phyloP scores from a whole-genome alignment of 1,140 invertebrate genomes.

The Eufriesea mexicana region DNA sequence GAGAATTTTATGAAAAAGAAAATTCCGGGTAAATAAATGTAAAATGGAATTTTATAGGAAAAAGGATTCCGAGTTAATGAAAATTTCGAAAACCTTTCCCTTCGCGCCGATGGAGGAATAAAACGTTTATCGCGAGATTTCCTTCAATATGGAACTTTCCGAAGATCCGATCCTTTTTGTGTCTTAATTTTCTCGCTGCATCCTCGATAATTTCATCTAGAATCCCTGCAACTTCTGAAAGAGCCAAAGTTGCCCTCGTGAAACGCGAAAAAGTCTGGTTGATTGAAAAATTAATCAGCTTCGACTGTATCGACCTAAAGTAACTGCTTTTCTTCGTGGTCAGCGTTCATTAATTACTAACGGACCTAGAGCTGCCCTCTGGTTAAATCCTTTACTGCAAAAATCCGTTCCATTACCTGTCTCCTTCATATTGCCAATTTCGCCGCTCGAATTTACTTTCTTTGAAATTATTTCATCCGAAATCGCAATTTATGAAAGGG shows the following conservation, averaged over 20 bases:
- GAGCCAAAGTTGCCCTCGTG: neutral
- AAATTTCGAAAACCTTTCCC: neutral
- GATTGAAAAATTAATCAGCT: slow-evolving; percentile 19
- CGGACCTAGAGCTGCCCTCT: neutral
- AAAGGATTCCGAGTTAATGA: neutral
- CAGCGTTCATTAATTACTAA: neutral
- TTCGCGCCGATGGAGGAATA: no score
- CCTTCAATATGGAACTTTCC: neutral
- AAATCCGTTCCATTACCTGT: no score
- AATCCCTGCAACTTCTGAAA: neutral
- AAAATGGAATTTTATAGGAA: no score
- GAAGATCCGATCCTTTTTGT: neutral
- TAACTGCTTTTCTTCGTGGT: neutral
- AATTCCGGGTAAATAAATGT: neutral
- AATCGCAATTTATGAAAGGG: no score
- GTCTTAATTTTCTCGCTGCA: neutral
- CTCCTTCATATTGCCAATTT: no score
- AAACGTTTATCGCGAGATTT: neutral
- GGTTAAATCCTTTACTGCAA: no score
- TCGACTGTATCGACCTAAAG: neutral
- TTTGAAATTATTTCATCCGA: no score
- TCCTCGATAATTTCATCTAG: slow-evolving; percentile 4
- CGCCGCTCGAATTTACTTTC: no score
- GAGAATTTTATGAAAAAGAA: neutral
- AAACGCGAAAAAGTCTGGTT: neutral